phyloP scores from a whole-genome alignment of 2,888 invertebrate genomes.

The Nasonovia ribisnigri region DNA sequence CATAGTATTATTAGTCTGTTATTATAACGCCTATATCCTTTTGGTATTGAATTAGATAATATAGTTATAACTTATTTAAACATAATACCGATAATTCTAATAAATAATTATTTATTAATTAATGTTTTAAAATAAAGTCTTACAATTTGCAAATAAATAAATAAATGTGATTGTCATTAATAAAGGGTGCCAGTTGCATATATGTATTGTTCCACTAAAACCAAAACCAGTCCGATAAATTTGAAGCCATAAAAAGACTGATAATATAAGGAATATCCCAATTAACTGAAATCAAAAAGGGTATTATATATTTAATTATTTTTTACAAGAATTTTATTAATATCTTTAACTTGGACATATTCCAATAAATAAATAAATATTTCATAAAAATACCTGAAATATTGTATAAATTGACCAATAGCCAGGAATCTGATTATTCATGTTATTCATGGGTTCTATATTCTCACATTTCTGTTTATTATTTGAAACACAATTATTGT shows the following conservation, averaged over 20 bases:
- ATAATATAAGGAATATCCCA: slow-evolving; percentile 54
- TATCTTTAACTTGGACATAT: neutral
- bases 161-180: slow-evolving; percentile 86
- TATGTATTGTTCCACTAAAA: slow-evolving; percentile 70
- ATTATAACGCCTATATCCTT: neutral
- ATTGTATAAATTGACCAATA: slow-evolving; percentile 14
- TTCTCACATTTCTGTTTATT: neutral
- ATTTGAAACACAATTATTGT: neutral
- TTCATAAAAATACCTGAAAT: slow-evolving; percentile 32
- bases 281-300: slow-evolving; percentile 40
- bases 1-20: neutral
- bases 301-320: neutral
- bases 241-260: slow-evolving; percentile 61
- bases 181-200: slow-evolving; percentile 92
- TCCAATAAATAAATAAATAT: neutral
- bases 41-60: neutral
- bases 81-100: neutral
- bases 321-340: neutral
- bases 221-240: slow-evolving; percentile 55
- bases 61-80: neutral
- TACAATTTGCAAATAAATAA: slow-evolving; percentile 86
- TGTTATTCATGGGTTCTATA: neutral
- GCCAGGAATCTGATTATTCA: neutral
- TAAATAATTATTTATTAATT: neutral
- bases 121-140: slow-evolving; percentile 69